Conservation (phyloP, 2,797 vertebrate genomes). For the Tenualosa ilisha region DNA sequence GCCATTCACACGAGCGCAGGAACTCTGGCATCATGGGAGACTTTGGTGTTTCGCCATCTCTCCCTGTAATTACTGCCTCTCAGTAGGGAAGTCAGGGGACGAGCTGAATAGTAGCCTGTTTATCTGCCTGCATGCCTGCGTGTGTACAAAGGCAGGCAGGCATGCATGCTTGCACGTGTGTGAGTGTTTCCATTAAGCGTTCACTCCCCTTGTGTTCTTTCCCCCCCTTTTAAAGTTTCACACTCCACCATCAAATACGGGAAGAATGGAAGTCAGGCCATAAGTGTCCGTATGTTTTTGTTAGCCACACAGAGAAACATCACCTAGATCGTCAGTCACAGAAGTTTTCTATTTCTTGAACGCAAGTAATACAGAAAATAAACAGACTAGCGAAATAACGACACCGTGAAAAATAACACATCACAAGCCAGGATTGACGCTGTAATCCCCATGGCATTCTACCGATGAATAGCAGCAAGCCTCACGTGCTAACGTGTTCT, state of each 20-base stretch:
- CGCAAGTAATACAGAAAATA: not conserved
- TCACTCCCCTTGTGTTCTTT: not conserved
- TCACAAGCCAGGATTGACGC: not conserved
- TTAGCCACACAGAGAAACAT: not conserved
- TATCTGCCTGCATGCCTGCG: not conserved
- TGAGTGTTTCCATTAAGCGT: not conserved
- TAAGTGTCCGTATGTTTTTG: not conserved
- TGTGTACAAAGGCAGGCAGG: not conserved
- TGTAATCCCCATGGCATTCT: not conserved
- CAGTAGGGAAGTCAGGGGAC: not conserved
- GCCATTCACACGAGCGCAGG: constrained; percentile 9
- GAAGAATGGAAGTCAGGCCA: not conserved
- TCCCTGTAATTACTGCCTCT: not conserved
- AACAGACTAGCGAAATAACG: too few species aligned
- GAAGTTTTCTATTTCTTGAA: not conserved
- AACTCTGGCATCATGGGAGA: constrained; percentile 21
- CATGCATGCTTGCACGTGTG: not conserved
- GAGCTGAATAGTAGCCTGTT: constrained; percentile 14
- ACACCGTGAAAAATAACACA: not conserved
- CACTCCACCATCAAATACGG: not conserved
- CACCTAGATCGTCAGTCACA: too few species aligned
- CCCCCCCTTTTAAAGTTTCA: not conserved
- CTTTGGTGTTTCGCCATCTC: not conserved
- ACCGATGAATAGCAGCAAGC: not conserved
- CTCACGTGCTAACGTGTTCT: not conserved